These are phyloP conservation scores for Apistogramma diplotaenia DNA, from an alignment of 2,113 vertebrate genomes.

Conservation along the genomic window DNA sequence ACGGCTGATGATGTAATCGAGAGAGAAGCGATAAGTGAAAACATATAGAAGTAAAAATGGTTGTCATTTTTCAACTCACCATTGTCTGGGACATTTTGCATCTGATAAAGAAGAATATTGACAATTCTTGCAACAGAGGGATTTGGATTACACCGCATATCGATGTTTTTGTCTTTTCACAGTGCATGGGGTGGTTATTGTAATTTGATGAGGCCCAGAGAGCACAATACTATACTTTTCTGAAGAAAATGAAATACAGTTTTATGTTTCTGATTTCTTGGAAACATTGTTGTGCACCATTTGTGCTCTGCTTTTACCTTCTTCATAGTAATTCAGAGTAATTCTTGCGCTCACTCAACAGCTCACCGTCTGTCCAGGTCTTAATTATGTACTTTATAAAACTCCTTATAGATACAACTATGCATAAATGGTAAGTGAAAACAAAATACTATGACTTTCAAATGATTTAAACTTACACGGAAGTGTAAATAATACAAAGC, in stretches of 20 bases:
- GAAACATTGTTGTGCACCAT: conserved; percentile 23
- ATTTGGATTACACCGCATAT: conserved; percentile 69
- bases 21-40: not conserved
- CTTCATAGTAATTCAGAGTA: not conserved
- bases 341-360: not conserved
- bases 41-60: not conserved
- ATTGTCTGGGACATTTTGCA: conserved; percentile 57
- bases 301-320: not conserved
- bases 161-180: conserved; percentile 66
- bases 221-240: conserved; percentile 37
- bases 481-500: not conserved
- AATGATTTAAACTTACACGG: not conserved
- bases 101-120: conserved; percentile 65
- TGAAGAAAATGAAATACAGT: conserved; percentile 40
- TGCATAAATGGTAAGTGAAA: not conserved
- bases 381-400: not conserved
- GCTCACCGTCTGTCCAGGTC: not conserved
- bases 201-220: conserved; percentile 62
- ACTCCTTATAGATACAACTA: not conserved
- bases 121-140: conserved; percentile 55
- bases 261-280: conserved; percentile 51
- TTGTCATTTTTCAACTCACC: conserved; percentile 50
- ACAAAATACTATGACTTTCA: not conserved
- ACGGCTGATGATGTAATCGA: not conserved
- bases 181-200: conserved; percentile 48